Conservation (phyloP, 2,888 invertebrate genomes). For the Cryptocheilus praepositus region DNA sequence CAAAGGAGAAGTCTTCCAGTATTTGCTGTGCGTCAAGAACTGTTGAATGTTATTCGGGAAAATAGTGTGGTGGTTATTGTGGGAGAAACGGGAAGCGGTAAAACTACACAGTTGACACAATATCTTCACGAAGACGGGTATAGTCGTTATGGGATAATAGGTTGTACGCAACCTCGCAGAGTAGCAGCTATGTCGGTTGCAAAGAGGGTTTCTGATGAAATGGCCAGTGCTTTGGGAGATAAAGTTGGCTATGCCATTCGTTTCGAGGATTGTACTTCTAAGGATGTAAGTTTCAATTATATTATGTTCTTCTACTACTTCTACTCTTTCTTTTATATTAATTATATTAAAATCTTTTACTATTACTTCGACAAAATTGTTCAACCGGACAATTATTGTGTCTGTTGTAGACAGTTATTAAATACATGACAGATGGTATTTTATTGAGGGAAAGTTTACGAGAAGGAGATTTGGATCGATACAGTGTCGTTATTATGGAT, state of each 20-base stretch:
- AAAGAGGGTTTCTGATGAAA: slow-evolving; percentile 98
- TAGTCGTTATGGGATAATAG: slow-evolving; percentile 94
- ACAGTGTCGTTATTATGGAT: slow-evolving; percentile 99
- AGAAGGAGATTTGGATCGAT: slow-evolving; percentile 97
- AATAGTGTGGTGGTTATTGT: slow-evolving; percentile 97
- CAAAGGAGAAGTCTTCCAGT: slow-evolving; percentile 95
- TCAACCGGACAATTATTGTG: not conserved
- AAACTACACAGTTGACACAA: slow-evolving; percentile 98
- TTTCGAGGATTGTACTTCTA: slow-evolving; percentile 99
- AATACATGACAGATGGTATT: slow-evolving; percentile 99
- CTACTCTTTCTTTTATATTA: not conserved
- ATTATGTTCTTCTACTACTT: slow-evolving; percentile 1
- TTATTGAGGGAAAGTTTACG: slow-evolving; percentile 95
- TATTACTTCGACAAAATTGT: no score
- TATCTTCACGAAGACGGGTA: slow-evolving; percentile 98
- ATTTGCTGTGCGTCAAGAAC: slow-evolving; percentile 95
- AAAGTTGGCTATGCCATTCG: slow-evolving; percentile 99
- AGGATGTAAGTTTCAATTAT: slow-evolving; percentile 75
- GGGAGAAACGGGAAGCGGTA: slow-evolving; percentile 96
- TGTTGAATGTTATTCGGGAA: slow-evolving; percentile 92
- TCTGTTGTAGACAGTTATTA: slow-evolving; percentile 85
- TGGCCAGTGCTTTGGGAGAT: slow-evolving; percentile 91
- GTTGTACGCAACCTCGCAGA: slow-evolving; percentile 97
- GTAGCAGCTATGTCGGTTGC: slow-evolving; percentile 99
- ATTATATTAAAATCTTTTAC: no score